Percentiles rank a stretch among this genome's conserved stretches.
phyloP scores from a whole-genome alignment of 1,140 invertebrate genomes.

The Oedothorax gibbosus region DNA sequence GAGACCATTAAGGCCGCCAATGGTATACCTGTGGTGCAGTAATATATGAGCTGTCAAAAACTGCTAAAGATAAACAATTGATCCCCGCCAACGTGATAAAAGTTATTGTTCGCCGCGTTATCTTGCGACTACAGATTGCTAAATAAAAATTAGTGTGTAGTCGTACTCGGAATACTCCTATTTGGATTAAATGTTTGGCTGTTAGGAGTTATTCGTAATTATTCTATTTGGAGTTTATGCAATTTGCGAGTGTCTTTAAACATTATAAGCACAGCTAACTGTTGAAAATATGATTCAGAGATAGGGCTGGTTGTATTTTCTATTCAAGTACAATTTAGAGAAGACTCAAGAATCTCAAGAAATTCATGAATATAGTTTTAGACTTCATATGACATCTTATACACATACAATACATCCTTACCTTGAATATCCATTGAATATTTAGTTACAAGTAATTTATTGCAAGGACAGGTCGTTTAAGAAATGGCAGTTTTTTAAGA shows the following conservation, averaged over 20 bases:
- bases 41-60: constrained; percentile 50
- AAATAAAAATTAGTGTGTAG: constrained; percentile 45
- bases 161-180: constrained; percentile 25
- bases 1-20: constrained; percentile 48
- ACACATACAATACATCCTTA: no score
- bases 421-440: no score
- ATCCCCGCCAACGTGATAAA: constrained; percentile 37
- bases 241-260: constrained; percentile 22
- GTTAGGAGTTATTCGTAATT: constrained; percentile 33
- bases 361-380: no score
- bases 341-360: no score
- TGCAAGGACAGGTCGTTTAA: no score
- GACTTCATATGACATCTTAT: no score
- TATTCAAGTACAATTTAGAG: no score
- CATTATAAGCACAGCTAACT: no score
- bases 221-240: constrained; percentile 32
- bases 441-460: no score
- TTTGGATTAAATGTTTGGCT: constrained; percentile 18
- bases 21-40: constrained; percentile 38
- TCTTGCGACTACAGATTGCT: constrained; percentile 48
- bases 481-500: no score
- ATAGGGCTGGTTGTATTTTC: no score
- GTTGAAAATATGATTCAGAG: no score
- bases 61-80: constrained; percentile 47
- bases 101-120: constrained; percentile 45